Base-by-base conservation (phyloP, 1,140 invertebrate species). In the Drosophila ercepeae region DNA sequence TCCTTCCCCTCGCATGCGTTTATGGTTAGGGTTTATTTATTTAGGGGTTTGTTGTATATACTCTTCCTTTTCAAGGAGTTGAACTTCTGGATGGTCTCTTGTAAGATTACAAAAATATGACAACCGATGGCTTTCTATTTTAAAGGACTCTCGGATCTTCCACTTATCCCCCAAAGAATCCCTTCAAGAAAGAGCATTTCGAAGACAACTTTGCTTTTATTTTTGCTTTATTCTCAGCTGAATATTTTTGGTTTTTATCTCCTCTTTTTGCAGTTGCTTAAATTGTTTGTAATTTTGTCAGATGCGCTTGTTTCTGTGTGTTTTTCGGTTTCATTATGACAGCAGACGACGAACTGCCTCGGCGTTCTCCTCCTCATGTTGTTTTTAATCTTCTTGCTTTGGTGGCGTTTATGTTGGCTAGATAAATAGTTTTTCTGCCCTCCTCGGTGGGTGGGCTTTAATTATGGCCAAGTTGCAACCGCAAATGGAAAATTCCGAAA, bases 271-370 rank as follows among this genome's bases (percentile, higher is more conserved):
- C 51, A 76, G 57, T 73, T 63, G 60, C 73, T 77, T 83, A 81
- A 81, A 81, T 81, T 81, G 78, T 81, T 82, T 63, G 78, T 81
- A 77, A 82, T 81, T 81, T 82, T 81, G 78, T 82, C 78, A 61
- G 78, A 69, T 53, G 73, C 78, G 46, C 34, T 83, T 73, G 60
- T 39, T 53, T 58, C 59, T 60, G 76, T 57, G 71, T 75, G 77
- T 79, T 79, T 79, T 79, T 75, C 78, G 42, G 57, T 68, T 68
- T 68, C 48, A 82, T 81, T 82, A 81, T 82, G 78, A 83, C 67
- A 81, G 68, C 68, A 82, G 52, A 75, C 65, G 53, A 67, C 44
- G 54, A 55, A 71, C 60, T 49, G 57, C 42, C 42, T 61, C 48
- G 46, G 16, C 67, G 61, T 45, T 53, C 46, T 48, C 23, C 55